A percentile compares a stretch with the other conserved stretches of the same genome.
These are phyloP conservation scores for Mionectes macconnelli DNA, from an alignment of 2,113 vertebrate genomes.

Conservation along the genomic window DNA sequence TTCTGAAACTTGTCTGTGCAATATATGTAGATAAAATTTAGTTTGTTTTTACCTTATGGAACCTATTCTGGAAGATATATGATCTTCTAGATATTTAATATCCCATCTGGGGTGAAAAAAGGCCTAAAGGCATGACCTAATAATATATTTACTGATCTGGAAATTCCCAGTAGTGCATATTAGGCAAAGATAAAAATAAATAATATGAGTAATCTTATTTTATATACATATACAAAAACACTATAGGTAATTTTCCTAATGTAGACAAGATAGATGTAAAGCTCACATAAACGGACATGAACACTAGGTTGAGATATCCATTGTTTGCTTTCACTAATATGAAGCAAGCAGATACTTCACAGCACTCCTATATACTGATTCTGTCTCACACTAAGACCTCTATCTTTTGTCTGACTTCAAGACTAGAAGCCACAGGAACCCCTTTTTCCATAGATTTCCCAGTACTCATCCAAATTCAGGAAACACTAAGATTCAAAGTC, in stretches of 20 bases:
- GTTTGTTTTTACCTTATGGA: not conserved
- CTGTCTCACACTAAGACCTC: not conserved
- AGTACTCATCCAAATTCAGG: not conserved
- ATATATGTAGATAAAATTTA: not conserved
- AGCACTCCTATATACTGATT: not conserved
- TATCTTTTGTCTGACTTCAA: not conserved
- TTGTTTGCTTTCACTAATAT: not conserved
- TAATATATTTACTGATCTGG: not conserved
- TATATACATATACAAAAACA: too few species aligned
- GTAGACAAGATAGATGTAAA: not conserved
- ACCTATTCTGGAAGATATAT: not conserved
- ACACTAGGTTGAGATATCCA: too few species aligned
- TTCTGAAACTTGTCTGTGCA: not conserved
- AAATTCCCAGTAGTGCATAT: not conserved
- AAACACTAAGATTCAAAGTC: not conserved
- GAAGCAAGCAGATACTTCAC: not conserved
- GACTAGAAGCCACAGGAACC: not conserved
- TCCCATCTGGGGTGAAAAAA: accelerated
- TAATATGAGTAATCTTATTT: not conserved
- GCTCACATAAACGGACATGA: not conserved
- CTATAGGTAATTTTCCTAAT: not conserved
- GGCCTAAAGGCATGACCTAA: not conserved
- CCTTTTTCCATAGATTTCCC: not conserved
- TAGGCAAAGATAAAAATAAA: not conserved
- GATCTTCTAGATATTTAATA: not conserved